phyloP scores from a whole-genome alignment of 2,797 vertebrate species.

The Parauchenoglanis ngamensis region DNA sequence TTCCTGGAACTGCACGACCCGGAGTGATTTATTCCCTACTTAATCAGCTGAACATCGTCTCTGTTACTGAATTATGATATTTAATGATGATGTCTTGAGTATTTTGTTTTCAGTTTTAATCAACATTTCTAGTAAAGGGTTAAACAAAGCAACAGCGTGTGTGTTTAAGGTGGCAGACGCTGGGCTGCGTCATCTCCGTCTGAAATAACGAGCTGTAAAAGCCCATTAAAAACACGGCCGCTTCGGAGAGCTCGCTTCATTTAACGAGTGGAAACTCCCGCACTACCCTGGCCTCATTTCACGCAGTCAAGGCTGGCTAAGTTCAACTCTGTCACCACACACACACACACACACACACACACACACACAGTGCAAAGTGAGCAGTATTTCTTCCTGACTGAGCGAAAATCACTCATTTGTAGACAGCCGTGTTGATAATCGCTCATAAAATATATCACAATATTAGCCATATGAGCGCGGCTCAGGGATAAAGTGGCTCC shows the following conservation, averaged over 20 bases:
- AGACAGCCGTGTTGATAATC: neutral
- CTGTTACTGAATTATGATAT: neutral
- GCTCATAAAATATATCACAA: neutral
- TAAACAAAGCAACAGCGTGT: neutral
- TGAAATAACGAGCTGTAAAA: constrained; percentile 4
- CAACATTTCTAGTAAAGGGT: neutral
- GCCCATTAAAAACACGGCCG: neutral
- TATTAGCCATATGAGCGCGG: neutral
- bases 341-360: constrained; percentile 7
- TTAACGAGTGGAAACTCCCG: constrained; percentile 70
- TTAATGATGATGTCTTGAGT: neutral
- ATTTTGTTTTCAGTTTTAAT: neutral
- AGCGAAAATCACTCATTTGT: neutral
- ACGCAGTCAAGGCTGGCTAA: constrained; percentile 11
- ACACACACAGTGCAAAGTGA: neutral
- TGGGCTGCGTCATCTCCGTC: neutral
- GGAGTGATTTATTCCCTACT: neutral
- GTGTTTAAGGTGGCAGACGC: neutral
- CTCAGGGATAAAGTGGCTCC: neutral
- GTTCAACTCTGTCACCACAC: neutral
- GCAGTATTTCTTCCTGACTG: neutral
- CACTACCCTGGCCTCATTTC: constrained; percentile 20
- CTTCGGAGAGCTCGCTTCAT: constrained; percentile 46
- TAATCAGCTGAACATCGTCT: neutral
- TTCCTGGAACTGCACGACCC: neutral